Percentiles rank a stretch among this genome's conserved stretches.
Conservation (phyloP, 2,113 vertebrate genomes). For the Aptenodytes forsteri region DNA sequence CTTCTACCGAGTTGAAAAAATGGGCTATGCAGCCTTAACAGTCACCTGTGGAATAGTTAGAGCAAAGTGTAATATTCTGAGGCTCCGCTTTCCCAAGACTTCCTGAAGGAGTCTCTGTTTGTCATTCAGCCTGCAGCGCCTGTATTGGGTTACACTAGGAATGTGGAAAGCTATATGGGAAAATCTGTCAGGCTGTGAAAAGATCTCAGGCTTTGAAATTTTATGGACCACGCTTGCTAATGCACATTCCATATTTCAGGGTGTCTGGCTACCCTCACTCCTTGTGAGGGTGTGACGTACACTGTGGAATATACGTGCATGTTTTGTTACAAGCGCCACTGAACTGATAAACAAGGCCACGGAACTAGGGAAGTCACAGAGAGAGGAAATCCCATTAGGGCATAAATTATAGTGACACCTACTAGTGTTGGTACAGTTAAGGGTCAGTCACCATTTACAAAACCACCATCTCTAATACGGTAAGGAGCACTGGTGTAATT, state of each 20-base stretch:
- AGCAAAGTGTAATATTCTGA: neutral
- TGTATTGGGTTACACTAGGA: conserved; percentile 50
- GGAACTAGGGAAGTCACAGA: neutral
- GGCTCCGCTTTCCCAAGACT: conserved; percentile 12
- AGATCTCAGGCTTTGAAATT: conserved; percentile 40
- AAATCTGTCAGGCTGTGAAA: conserved; percentile 45
- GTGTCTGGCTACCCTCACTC: neutral
- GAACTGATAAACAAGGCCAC: neutral
- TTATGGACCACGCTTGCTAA: conserved; percentile 35
- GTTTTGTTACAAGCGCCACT: neutral
- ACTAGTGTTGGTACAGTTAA: neutral
- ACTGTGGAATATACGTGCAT: rapidly evolving
- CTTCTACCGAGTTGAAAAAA: neutral
- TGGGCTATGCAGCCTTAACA: neutral
- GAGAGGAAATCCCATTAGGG: neutral
- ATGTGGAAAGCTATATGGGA: conserved; percentile 49
- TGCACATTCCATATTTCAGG: conserved; percentile 29
- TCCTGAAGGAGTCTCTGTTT: conserved; percentile 56
- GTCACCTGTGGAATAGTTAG: conserved; percentile 21
- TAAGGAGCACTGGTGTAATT: neutral
- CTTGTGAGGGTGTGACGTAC: neutral
- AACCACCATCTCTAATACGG: neutral
- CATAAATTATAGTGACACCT: neutral
- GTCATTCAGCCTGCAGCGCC: conserved; percentile 12
- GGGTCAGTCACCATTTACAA: neutral